A percentile compares a stretch with the other conserved stretches of the same genome.
Conservation (phyloP, 2,113 vertebrate genomes). For the Motacilla tschutschensis region DNA sequence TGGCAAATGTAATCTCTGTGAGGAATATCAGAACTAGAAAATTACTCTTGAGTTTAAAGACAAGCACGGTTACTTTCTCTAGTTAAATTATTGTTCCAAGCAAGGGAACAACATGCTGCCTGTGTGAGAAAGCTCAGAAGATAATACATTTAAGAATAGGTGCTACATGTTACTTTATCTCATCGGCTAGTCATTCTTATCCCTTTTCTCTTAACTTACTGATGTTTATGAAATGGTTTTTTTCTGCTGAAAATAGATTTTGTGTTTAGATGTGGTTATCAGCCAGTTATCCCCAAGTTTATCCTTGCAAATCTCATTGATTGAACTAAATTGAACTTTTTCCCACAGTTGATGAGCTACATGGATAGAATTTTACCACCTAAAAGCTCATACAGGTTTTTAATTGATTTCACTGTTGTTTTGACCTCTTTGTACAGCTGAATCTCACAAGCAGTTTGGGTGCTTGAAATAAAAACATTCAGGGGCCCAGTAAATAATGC, state of each 20-base stretch:
- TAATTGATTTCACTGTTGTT: background rate
- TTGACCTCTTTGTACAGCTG: background rate
- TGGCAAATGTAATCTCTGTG: background rate
- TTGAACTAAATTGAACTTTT: background rate
- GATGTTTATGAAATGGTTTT: background rate
- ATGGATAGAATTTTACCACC: background rate
- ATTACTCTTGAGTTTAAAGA: background rate
- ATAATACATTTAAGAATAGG: background rate
- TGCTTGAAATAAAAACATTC: background rate
- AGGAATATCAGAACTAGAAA: background rate
- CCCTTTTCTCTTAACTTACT: background rate
- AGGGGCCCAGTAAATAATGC: background rate
- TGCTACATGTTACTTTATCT: background rate
- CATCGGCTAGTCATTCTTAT: background rate
- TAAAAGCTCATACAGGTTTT: background rate
- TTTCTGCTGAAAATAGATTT: background rate
- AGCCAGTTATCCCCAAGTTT: background rate
- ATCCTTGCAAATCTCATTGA: background rate
- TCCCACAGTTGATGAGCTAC: background rate
- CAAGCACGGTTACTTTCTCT: background rate
- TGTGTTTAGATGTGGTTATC: background rate
- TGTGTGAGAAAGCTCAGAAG: background rate
- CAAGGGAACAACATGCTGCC: background rate
- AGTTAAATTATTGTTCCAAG: background rate
- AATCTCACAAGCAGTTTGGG: background rate